Percentiles rank a stretch among this genome's conserved stretches.
phyloP scores from a whole-genome alignment of 2,888 invertebrate species.

The Lasioglossum marginatum region DNA sequence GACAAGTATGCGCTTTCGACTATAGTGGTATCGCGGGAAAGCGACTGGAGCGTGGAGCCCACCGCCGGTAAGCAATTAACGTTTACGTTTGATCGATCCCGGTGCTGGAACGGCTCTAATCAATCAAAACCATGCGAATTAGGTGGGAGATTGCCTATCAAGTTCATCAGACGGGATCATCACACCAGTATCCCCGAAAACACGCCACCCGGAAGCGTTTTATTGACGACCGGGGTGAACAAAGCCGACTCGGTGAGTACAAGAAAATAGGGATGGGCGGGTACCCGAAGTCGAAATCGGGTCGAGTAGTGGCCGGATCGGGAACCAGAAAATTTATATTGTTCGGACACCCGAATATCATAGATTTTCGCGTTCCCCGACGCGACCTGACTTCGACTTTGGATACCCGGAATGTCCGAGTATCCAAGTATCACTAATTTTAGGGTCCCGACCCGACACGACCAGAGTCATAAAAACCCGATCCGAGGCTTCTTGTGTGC shows the following conservation, averaged over 20 bases:
- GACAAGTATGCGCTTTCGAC: slow-evolving; percentile 95
- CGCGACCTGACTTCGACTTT: too few species aligned
- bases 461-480: too few species aligned
- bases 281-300: too few species aligned
- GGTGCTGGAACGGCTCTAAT: background rate
- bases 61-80: slow-evolving; percentile 75
- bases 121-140: slow-evolving; percentile 9
- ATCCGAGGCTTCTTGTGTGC: too few species aligned
- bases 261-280: background rate
- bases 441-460: too few species aligned
- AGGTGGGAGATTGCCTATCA: slow-evolving; percentile 85
- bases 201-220: slow-evolving; percentile 89
- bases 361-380: too few species aligned
- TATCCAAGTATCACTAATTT: too few species aligned
- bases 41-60: slow-evolving; percentile 85
- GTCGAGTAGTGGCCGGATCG: too few species aligned
- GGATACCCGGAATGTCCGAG: too few species aligned
- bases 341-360: too few species aligned
- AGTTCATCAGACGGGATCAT: slow-evolving; percentile 91
- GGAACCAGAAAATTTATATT: too few species aligned
- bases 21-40: slow-evolving; percentile 88
- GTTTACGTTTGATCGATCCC: background rate
- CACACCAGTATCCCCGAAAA: slow-evolving; percentile 91
- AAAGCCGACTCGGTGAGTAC: slow-evolving; percentile 80
- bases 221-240: slow-evolving; percentile 88